phyloP scores from a whole-genome alignment of 2,797 vertebrate species.

The Cyclura pinguis region DNA sequence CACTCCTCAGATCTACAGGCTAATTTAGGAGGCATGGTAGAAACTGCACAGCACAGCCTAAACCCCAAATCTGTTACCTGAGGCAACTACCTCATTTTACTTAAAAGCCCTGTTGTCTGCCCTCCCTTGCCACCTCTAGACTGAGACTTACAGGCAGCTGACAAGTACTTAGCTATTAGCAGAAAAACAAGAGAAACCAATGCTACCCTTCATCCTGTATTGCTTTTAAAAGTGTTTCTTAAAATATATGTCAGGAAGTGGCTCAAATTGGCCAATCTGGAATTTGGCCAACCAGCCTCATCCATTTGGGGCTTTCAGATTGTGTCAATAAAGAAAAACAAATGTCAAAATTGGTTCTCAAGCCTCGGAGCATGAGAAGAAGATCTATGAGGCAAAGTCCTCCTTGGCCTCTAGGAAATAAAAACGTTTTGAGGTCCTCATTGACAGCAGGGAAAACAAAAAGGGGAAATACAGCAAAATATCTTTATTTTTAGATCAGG shows the following conservation, averaged over 20 bases:
- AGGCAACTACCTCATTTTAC: no score
- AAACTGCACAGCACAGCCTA: no score
- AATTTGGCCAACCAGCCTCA: constrained; percentile 28
- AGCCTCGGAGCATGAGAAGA: not conserved
- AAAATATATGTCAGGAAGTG: not conserved
- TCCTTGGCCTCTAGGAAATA: not conserved
- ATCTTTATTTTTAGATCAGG: not conserved
- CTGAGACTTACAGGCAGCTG: not conserved
- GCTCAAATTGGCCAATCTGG: constrained; percentile 3
- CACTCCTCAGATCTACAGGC: no score
- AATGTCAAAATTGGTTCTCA: constrained; percentile 21
- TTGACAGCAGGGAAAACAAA: not conserved
- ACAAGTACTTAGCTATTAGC: not conserved
- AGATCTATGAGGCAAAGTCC: no score
- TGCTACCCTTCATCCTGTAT: no score
- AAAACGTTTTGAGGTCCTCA: not conserved
- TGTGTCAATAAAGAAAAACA: constrained; percentile 24
- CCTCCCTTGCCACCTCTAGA: no score
- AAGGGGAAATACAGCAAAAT: not conserved
- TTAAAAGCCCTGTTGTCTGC: no score
- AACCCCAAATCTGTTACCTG: no score
- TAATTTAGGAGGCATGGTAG: no score
- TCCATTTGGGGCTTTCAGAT: constrained; percentile 20
- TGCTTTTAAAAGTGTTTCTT: not conserved
- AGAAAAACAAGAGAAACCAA: not conserved